These are phyloP conservation scores for Adrianichthys oophorus DNA, from an alignment of 2,797 vertebrate genomes.

Conservation along the genomic window DNA sequence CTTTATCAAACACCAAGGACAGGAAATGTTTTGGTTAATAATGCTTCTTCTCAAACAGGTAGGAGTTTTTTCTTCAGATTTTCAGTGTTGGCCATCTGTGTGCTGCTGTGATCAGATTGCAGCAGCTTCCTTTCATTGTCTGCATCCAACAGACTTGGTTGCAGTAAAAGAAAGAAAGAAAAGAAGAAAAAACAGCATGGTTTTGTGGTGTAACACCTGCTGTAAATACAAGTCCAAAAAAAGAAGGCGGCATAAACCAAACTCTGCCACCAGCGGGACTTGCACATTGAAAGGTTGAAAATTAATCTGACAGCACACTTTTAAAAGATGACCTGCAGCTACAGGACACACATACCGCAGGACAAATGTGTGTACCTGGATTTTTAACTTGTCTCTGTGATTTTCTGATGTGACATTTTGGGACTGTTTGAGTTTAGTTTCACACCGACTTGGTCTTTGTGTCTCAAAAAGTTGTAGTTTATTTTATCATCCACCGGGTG, in stretches of 20 bases:
- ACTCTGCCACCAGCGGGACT: conserved; percentile 66
- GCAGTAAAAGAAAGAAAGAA: conserved; percentile 54
- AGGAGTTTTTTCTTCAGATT: conserved; percentile 51
- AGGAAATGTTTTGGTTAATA: conserved; percentile 32
- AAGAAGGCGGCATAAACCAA: conserved; percentile 56
- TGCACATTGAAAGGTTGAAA: conserved; percentile 72
- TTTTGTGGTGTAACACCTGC: conserved; percentile 61
- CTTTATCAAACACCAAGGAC: conserved; percentile 24
- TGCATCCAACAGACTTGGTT: conserved; percentile 50
- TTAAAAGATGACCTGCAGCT: conserved; percentile 63
- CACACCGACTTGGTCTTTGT: conserved; percentile 51
- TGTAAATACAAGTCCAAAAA: conserved; percentile 63
- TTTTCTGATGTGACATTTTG: conserved; percentile 58
- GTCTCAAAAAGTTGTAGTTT: conserved; percentile 40
- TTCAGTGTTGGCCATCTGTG: conserved; percentile 24
- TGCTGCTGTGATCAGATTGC: conserved; percentile 48
- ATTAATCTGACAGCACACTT: conserved; percentile 74
- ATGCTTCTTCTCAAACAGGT: conserved; percentile 32
- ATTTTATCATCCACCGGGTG: conserved; percentile 27
- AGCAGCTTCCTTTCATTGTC: conserved; percentile 56
- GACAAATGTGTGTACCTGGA: conserved; percentile 58
- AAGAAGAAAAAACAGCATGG: conserved; percentile 39
- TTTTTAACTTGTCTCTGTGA: conserved; percentile 38
- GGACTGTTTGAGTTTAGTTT: conserved; percentile 49
- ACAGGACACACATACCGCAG: conserved; percentile 54